Conservation (phyloP, 2,113 vertebrate species). For the Carassius carassius region DNA sequence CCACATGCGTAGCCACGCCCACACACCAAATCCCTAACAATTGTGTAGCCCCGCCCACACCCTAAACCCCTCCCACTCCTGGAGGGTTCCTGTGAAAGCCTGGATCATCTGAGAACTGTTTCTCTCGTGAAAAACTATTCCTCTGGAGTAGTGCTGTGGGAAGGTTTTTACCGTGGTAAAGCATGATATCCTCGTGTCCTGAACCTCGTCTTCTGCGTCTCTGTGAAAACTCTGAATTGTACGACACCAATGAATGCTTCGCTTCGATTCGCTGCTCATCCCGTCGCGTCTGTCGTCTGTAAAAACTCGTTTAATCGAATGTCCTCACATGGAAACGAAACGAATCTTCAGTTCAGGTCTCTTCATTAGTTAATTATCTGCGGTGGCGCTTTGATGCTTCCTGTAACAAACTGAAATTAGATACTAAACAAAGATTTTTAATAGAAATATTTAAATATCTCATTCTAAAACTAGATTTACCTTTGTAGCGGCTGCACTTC, state of each 20-base stretch:
- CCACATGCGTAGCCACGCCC: neutral
- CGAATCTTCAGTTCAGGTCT: conserved; percentile 64
- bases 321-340: conserved; percentile 61
- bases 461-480: conserved; percentile 17
- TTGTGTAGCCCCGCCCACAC: neutral
- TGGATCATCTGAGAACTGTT: too few species aligned
- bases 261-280: conserved; percentile 43
- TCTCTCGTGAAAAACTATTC: neutral
- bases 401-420: conserved; percentile 48
- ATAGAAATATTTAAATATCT: conserved; percentile 31
- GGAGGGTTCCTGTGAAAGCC: neutral
- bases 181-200: neutral
- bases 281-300: conserved; percentile 59
- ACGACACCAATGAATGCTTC: conserved; percentile 77
- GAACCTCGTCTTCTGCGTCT: too few species aligned
- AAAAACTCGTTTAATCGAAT: conserved; percentile 71
- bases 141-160: neutral
- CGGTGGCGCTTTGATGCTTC: conserved; percentile 43
- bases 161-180: neutral
- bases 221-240: conserved; percentile 40
- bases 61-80: neutral
- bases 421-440: conserved; percentile 42
- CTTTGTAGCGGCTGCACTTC: conserved; percentile 28
- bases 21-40: neutral
- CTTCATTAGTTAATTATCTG: conserved; percentile 57